phyloP scores from a whole-genome alignment of 2,888 invertebrate species.

The Sminthurides aquaticus region DNA sequence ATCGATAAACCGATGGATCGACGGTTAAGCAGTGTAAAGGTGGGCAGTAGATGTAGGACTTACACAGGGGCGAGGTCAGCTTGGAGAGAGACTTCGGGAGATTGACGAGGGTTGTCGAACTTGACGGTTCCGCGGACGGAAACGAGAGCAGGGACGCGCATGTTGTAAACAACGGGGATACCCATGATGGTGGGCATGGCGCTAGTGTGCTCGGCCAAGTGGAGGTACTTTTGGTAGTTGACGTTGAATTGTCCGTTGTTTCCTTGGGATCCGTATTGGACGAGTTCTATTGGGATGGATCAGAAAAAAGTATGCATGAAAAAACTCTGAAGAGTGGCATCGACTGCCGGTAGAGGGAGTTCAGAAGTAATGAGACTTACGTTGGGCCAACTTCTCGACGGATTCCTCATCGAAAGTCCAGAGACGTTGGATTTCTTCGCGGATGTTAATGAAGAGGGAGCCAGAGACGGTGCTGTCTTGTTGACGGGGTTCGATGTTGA shows the following conservation, averaged over 20 bases:
- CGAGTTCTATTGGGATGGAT: neutral
- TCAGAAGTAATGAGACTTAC: conserved; percentile 8
- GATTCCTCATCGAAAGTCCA: conserved; percentile 23
- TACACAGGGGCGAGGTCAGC: conserved; percentile 25
- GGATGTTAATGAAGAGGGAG: conserved; percentile 32
- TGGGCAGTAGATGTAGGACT: neutral
- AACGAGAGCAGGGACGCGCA: conserved; percentile 31
- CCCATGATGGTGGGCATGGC: neutral
- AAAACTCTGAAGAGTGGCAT: too few species aligned
- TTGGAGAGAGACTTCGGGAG: conserved; percentile 32
- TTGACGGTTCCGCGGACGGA: conserved; percentile 31
- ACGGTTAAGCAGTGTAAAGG: too few species aligned
- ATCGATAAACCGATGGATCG: too few species aligned
- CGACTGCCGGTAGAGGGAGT: neutral
- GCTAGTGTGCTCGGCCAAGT: conserved; percentile 52
- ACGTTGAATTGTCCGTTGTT: neutral
- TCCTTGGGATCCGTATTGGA: neutral
- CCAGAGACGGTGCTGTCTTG: conserved; percentile 34
- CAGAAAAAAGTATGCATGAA: too few species aligned
- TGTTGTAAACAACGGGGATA: neutral
- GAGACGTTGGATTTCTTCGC: conserved; percentile 38
- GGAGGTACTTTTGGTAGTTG: conserved; percentile 54
- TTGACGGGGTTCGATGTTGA: conserved; percentile 30
- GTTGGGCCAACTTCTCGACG: conserved; percentile 22
- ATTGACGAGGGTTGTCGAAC: neutral